phyloP scores from a whole-genome alignment of 2,888 invertebrate species.

The Drosophila mimica region DNA sequence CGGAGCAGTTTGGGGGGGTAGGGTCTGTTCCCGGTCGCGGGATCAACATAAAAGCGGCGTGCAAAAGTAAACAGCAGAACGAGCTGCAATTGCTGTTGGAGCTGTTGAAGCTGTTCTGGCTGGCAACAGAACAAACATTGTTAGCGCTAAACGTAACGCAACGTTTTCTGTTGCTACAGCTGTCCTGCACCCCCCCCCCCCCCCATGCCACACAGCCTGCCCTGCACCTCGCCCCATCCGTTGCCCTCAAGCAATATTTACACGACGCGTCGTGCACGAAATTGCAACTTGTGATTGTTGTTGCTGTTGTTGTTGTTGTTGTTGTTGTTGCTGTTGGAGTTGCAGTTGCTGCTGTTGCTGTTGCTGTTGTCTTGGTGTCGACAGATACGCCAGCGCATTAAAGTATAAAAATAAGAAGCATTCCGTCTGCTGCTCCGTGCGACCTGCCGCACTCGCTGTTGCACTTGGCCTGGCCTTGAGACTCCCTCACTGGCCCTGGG shows the following conservation, averaged over 20 bases:
- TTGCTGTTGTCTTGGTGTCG: constrained; percentile 67
- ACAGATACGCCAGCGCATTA: constrained; percentile 72
- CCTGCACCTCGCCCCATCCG: constrained; percentile 26
- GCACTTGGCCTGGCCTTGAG: constrained; percentile 73
- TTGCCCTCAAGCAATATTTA: constrained; percentile 71
- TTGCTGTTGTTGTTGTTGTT: constrained; percentile 21
- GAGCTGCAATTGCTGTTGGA: constrained; percentile 25
- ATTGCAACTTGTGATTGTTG: constrained; percentile 70
- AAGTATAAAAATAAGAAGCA: constrained; percentile 74
- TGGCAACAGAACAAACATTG: constrained; percentile 80
- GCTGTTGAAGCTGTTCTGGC: constrained; percentile 25
- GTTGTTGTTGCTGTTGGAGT: constrained; percentile 19
- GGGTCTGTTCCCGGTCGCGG: constrained; percentile 54
- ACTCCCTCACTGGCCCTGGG: constrained; percentile 31
- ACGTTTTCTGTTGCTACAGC: constrained; percentile 44
- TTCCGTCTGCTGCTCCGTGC: constrained; percentile 47
- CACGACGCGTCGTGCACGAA: constrained; percentile 83
- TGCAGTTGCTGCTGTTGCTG: constrained; percentile 30
- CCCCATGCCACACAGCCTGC: too few species aligned
- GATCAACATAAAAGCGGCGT: constrained; percentile 73
- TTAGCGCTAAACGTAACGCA: constrained; percentile 74
- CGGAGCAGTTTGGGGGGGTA: background rate
- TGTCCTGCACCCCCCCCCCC: background rate
- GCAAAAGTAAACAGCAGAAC: constrained; percentile 71
- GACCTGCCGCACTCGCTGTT: constrained; percentile 61